These are phyloP conservation scores for Gopherus flavomarginatus DNA, from an alignment of 2,113 vertebrate species.

Conservation along the genomic window DNA sequence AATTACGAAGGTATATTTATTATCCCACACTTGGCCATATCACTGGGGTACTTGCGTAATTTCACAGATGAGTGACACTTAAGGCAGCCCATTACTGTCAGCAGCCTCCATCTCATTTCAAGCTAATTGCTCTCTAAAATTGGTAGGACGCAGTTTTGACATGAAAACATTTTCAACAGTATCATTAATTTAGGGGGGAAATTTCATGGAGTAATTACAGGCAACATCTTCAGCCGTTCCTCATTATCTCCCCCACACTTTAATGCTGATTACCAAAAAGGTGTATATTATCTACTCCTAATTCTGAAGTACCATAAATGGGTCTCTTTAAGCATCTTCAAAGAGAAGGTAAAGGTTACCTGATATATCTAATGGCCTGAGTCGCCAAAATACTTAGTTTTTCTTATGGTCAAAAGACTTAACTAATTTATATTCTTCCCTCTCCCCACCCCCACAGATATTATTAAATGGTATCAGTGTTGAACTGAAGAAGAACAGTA, in stretches of 20 bases:
- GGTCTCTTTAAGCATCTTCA: not conserved
- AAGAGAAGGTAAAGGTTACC: conserved; percentile 20
- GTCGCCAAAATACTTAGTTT: not conserved
- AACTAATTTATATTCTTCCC: not conserved
- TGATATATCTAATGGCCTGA: not conserved
- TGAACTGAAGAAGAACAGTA: not conserved
- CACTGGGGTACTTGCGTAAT: conserved; percentile 2
- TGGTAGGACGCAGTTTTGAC: conserved; percentile 52
- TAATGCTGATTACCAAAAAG: not conserved
- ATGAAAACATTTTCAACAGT: conserved; percentile 60
- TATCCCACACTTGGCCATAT: not conserved
- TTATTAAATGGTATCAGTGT: not conserved
- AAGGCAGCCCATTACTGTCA: conserved; percentile 44
- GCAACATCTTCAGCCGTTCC: conserved; percentile 20
- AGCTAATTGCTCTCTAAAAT: conserved; percentile 74
- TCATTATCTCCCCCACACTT: conserved; percentile 26
- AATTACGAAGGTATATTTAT: conserved; percentile 17
- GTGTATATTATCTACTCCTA: not conserved
- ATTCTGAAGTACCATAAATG: not conserved
- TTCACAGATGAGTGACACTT: conserved; percentile 66
- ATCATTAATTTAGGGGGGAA: conserved; percentile 51
- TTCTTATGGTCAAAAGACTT: conserved; percentile 25
- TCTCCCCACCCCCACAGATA: not conserved
- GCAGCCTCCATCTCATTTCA: conserved; percentile 68
- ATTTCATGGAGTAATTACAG: conserved; percentile 61